Base-by-base conservation (phyloP, 2,113 vertebrate species). In the Steatornis caripensis region DNA sequence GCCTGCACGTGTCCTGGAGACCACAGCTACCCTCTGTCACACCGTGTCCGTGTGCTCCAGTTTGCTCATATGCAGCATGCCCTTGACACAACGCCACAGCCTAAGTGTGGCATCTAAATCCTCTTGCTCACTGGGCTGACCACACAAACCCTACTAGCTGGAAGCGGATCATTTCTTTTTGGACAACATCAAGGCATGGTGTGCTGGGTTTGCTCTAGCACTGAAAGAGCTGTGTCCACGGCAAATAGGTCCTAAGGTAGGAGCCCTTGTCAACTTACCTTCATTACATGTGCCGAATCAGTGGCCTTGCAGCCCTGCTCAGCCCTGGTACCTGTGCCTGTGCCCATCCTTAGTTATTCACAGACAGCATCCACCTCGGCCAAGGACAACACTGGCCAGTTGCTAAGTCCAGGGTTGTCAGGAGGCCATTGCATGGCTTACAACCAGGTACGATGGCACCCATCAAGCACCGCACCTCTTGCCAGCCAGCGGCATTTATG, bases 201-300 rank as follows among this genome's bases (percentile, higher is more conserved):
- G 26, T 49, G 5, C 32, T 89, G 54, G 16, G 8, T 58, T 64
- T 78, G 45, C 15, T 32, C 13, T 78, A 0, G 0, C 21, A 3
- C 30, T 27, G 46, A n/a, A 51, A 51, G 46, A 36, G 36, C 15
- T 43, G 19, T 3, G 6, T 17, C 36, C 19, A 0, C 4, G 12
- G 48, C 51, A 66, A 55, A 61, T 21, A 23, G 5, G 3, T 48
- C 21, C 34, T 61, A 12, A 51, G 26, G 14, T 29, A 37, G 14
- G 43, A 43, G 8, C 17, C 36, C 57, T 69, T n/a, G n/a, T 37
- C 14, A 10, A 34, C 12, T 66, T 9, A 3, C 16, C 37, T 43
- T 62, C 22, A 0, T 21, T 11, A 12, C 0, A 0, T 26, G 21
- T 34, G 46, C 18, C 1, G 5, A 36, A 23, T 7, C 13, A 19